These are phyloP conservation scores for Styela clava DNA, from an alignment of 23 tunicate species.

Conservation along the genomic window DNA sequence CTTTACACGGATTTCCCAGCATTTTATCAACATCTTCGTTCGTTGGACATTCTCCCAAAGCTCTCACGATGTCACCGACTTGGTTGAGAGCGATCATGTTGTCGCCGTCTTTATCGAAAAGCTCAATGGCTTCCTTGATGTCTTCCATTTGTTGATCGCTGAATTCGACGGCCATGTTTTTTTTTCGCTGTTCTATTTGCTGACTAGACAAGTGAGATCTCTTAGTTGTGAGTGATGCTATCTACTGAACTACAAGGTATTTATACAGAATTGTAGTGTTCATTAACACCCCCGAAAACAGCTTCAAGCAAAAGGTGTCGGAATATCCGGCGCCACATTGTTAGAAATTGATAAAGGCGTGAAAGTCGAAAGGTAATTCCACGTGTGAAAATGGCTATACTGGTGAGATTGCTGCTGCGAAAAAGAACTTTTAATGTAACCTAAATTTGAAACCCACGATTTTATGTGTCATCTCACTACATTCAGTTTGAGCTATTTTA, in stretches of 20 bases:
- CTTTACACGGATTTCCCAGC: slow-evolving; percentile 12
- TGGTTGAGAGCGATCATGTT: slow-evolving; percentile 5
- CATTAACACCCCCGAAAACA: not conserved
- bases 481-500: no score
- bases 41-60: slow-evolving; percentile 26
- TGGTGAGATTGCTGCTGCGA: no score
- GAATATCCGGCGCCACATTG: not conserved
- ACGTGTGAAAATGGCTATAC: no score
- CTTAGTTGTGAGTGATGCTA: not conserved
- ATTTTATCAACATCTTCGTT: slow-evolving; percentile 12
- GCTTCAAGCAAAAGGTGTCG: not conserved
- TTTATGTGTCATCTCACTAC: no score
- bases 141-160: slow-evolving; percentile 19
- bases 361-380: not conserved
- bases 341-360: not conserved
- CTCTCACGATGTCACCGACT: slow-evolving; percentile 15
- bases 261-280: not conserved
- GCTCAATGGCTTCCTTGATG: slow-evolving; percentile 81
- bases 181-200: not conserved
- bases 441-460: no score
- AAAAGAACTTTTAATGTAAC: no score
- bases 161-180: not conserved
- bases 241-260: not conserved
- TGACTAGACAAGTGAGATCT: not conserved
- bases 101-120: slow-evolving; percentile 36